phyloP scores from a whole-genome alignment of 2,113 vertebrate species.

The Ammodramus savannarum region DNA sequence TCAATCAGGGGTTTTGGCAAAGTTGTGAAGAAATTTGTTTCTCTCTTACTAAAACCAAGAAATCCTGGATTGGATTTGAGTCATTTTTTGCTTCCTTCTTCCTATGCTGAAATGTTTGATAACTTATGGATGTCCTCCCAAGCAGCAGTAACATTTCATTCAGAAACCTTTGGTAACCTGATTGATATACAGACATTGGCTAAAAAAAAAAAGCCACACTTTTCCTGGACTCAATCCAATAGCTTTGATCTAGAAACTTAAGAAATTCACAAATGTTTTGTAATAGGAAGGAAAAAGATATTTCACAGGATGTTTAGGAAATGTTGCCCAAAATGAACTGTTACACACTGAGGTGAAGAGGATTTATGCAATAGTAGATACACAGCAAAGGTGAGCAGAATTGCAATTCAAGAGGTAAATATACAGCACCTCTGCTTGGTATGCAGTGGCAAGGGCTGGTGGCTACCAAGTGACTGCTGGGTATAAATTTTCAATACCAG shows the following conservation, averaged over 20 bases:
- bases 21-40: not conserved
- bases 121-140: not conserved
- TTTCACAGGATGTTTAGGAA: not conserved
- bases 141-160: not conserved
- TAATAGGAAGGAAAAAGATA: not conserved
- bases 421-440: not conserved
- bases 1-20: not conserved
- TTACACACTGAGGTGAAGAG: not conserved
- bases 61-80: not conserved
- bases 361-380: not conserved
- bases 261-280: not conserved
- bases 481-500: not conserved
- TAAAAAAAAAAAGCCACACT: not conserved
- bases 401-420: not conserved
- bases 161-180: constrained; percentile 2
- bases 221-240: not conserved
- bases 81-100: not conserved
- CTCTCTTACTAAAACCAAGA: not conserved
- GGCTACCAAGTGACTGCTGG: not conserved
- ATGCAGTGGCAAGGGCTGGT: not conserved
- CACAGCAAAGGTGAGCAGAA: not conserved
- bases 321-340: not conserved
- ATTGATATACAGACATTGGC: not conserved
- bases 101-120: not conserved
- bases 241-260: not conserved